Conservation (phyloP, 2,113 vertebrate species). For the Xenopus borealis region DNA sequence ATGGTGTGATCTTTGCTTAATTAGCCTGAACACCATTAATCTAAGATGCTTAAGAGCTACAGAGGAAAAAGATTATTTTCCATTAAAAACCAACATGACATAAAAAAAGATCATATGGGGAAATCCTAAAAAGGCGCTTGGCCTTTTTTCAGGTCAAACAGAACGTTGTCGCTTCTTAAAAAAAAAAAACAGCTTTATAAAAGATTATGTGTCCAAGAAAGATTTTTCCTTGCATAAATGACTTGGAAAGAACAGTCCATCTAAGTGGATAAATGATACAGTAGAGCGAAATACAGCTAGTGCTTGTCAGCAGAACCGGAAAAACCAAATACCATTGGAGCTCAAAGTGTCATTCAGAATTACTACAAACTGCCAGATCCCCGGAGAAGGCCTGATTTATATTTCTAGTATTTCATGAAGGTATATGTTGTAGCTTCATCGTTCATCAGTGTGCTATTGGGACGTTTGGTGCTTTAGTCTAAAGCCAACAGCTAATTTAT, state of each 20-base stretch:
- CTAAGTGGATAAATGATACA: neutral
- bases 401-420: no score
- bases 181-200: constrained; percentile 37
- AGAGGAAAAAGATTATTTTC: constrained; percentile 28
- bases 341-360: no score
- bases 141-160: constrained; percentile 24
- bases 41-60: constrained; percentile 40
- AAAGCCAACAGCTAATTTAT: no score
- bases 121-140: constrained; percentile 45
- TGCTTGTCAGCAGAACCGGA: neutral
- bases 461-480: no score
- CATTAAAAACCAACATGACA: constrained; percentile 44
- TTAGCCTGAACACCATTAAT: constrained; percentile 43
- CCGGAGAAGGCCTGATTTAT: no score
- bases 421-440: no score
- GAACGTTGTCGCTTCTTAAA: constrained; percentile 22
- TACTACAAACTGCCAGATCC: no score
- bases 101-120: constrained; percentile 41
- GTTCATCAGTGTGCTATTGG: no score
- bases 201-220: constrained; percentile 11
- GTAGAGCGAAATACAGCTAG: neutral
- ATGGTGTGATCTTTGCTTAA: constrained; percentile 40
- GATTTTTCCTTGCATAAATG: neutral
- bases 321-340: neutral
- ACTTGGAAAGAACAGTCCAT: constrained; percentile 2